Evolutionary conservation across 2,888 invertebrate genomes (phyloP).

Genomic region (Yponomeuta plumbellus): DNA sequence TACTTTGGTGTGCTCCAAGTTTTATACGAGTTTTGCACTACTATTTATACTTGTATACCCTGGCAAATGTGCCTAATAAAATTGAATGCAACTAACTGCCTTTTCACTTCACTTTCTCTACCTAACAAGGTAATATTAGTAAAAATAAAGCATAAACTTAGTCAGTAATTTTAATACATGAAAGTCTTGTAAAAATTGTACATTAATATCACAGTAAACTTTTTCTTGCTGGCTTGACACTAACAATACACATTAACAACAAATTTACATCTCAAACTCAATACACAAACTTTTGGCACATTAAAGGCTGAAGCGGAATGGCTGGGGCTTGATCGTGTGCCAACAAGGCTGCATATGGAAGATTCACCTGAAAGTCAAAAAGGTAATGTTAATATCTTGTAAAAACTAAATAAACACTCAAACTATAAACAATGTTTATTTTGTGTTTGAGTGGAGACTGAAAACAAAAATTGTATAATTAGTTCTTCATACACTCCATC

Average conservation of each 20-base stretch:
- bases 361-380: constrained; percentile 75
- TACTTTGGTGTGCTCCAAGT: background rate
- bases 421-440: constrained; percentile 43
- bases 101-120: constrained; percentile 40
- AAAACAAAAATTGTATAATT: constrained; percentile 48
- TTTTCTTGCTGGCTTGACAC: constrained; percentile 16
- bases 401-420: constrained; percentile 58
- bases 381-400: constrained; percentile 53
- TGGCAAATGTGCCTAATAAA: constrained; percentile 31
- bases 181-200: constrained; percentile 31
- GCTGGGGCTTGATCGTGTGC: constrained; percentile 80
- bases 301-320: constrained; percentile 78
- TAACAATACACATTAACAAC: constrained; percentile 26
- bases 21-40: background rate
- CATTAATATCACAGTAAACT: constrained; percentile 36
- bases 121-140: background rate
- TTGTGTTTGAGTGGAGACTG: constrained; percentile 57
- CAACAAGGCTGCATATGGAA: constrained; percentile 77
- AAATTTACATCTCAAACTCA: constrained; percentile 40
- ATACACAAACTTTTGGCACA: constrained; percentile 51
- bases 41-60: constrained; percentile 10
- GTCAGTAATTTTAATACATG: constrained; percentile 29
- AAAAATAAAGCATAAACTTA: background rate
- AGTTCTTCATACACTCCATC: constrained; percentile 64
- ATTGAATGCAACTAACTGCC: constrained; percentile 34